A percentile compares a stretch with the other conserved stretches of the same genome.
Evolutionary conservation across 1,140 invertebrate species (phyloP).

Genomic region (Orchestia grillus): DNA sequence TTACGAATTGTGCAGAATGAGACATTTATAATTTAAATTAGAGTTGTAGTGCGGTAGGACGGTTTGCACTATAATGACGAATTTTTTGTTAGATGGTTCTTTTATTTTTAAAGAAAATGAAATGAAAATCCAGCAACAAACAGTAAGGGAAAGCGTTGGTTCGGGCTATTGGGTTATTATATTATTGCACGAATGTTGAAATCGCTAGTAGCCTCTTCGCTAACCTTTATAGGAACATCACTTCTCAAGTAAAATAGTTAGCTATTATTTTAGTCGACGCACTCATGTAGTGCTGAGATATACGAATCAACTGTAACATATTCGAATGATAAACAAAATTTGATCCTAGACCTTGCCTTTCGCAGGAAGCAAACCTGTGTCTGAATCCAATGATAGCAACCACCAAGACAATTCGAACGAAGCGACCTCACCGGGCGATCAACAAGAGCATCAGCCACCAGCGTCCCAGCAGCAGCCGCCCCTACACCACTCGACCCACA

Average conservation of each 20-base stretch:
- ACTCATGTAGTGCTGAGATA: background rate
- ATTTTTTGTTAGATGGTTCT: too few species aligned
- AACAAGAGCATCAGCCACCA: background rate
- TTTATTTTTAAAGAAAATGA: too few species aligned
- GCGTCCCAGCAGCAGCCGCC: background rate
- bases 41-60: too few species aligned
- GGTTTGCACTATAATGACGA: too few species aligned
- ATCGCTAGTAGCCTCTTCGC: too few species aligned
- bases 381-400: background rate
- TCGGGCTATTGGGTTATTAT: too few species aligned
- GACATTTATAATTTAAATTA: too few species aligned
- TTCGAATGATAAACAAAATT: background rate
- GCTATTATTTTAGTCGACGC: background rate
- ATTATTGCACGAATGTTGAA: too few species aligned
- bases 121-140: too few species aligned
- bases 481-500: background rate
- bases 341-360: background rate
- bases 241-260: background rate
- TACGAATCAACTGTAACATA: background rate
- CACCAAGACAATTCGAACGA: background rate
- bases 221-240: too few species aligned
- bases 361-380: background rate
- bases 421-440: background rate
- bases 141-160: too few species aligned
- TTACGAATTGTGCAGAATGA: too few species aligned